Conservation (phyloP, 2,888 invertebrate species). For the Drosophila prostipennis region DNA sequence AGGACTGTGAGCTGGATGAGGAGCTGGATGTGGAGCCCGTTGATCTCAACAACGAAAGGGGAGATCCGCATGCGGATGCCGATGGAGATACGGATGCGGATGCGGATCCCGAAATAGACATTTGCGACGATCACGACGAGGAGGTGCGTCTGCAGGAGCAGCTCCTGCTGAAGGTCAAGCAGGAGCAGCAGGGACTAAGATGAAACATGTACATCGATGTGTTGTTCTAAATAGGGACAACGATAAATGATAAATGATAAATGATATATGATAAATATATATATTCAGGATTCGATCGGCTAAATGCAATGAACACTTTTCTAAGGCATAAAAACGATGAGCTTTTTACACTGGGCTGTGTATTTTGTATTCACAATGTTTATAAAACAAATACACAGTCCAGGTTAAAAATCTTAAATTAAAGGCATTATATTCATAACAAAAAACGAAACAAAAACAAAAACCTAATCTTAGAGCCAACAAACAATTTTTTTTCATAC, state of each 20-base stretch:
- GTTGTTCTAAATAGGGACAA: constrained; percentile 75
- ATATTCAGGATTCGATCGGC: constrained; percentile 1
- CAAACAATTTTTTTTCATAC: constrained; percentile 56
- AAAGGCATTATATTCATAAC: constrained; percentile 24
- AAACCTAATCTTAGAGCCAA: constrained; percentile 4
- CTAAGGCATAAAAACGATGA: constrained; percentile 5
- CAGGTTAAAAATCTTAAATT: neutral
- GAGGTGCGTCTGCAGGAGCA: constrained; percentile 59
- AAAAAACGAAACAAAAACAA: neutral
- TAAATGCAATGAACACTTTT: constrained; percentile 49
- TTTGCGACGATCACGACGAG: constrained; percentile 80
- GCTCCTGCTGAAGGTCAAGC: constrained; percentile 70
- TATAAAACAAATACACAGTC: neutral
- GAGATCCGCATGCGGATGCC: constrained; percentile 41
- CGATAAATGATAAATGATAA: constrained; percentile 13
- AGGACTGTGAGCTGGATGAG: constrained; percentile 56
- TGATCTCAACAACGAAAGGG: constrained; percentile 47
- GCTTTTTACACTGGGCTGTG: neutral
- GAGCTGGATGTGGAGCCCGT: constrained; percentile 52
- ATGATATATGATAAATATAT: too few species aligned
- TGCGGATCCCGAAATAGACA: constrained; percentile 70
- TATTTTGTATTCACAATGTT: neutral
- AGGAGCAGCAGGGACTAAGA: constrained; percentile 72
- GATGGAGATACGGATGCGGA: constrained; percentile 27
- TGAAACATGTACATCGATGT: constrained; percentile 83